Evolutionary conservation across 2,888 invertebrate genomes (phyloP), one percentile per base, ranked within the genome.

Genomic region (Ferrisia virgata): DNA sequence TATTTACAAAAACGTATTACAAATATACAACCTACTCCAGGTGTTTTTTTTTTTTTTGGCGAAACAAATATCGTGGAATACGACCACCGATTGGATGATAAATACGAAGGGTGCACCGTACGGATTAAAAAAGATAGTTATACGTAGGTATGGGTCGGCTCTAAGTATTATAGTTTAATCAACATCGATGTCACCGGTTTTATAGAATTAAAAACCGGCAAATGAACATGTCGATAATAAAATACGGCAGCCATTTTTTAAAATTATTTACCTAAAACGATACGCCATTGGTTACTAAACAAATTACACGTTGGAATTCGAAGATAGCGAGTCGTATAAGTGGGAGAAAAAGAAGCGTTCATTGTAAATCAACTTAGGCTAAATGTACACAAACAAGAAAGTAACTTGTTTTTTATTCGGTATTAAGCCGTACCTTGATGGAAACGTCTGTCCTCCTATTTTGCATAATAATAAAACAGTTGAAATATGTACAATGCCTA

Each of bases 341-440:
- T 82, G 82, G 82, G 82, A 82, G 82, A 82, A 82, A 82, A 82
- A 82, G 58, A 82, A 82, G 58, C 82, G 82, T 82, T 79, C 43
- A 79, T 79, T 53, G 80, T 80, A 80, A 80, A 47, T 80, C 72
- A 76, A 36, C 72, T 76, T 76, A n/a, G n/a, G n/a, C n/a, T n/a
- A 76, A 76, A 76, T 76, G 72, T 76, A 76, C 72, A 76, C 72
- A 76, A 76, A 76, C 72, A 76, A 76, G 72, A 76, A 76, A 76
- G 72, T 76, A 76, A 76, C 72, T 76, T 76, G 72, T 76, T 76
- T 76, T 64, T 76, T 76, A 76, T 76, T 76, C 72, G 72, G 72
- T 76, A 76, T 76, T 76, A 76, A 76, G 33, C 72, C 72, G 36
- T 76, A 76, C 72, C 72, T 76, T 36, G 72, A 76, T 76, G 36